Base-by-base conservation (phyloP, 2,797 vertebrate species). In the Pangasius macronema region DNA sequence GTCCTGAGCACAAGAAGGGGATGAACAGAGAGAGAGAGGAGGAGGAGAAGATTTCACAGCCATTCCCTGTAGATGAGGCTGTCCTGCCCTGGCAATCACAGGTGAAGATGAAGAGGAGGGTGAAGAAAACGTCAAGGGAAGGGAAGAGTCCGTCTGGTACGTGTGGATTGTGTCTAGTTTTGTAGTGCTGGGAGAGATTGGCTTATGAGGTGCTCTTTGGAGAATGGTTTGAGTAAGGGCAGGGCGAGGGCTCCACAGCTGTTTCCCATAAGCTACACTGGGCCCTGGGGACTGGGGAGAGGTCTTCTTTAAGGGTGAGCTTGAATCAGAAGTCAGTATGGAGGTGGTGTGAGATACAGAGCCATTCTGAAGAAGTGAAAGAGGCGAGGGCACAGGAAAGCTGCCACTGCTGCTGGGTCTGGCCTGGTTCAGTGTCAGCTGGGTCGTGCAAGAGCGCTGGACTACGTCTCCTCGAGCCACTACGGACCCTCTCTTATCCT, bases 321-420 rank as follows among this genome's bases (percentile, higher is more conserved):
- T 91, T 61, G 30, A 94, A 87, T 87, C 92, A 67, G 89, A 92
- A 84, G 87, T 63, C 55, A 91, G 93, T 85, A 90, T 93, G 89
- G 87, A 92, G 91, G 77, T 94, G 93, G 90, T 88, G 90, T 91
- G 91, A 86, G 93, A 91, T 84, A 95, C 93, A 89, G 95, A 95
- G 87, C 96, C 95, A 89, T 97, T 96, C 92, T 96, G 95, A 61
- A 96, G 94, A 91, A 94, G 95, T 88, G 94, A 92, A 85, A 93
- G 92, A 82, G 94, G 94, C 86, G 95, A 92, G 88, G 94, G 91
- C 87, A 95, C 91, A 90, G 94, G 94, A 70, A 93, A 95, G 91
- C 92, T 95, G 92, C 92, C 92, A 89, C 92, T 93, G 91, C 90
- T 93, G 89, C 92, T 93, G 84, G 92, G 82, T 88, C 93, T 94